Base-by-base conservation (phyloP, 2,797 vertebrate species). In the Orestias chungarensis region DNA sequence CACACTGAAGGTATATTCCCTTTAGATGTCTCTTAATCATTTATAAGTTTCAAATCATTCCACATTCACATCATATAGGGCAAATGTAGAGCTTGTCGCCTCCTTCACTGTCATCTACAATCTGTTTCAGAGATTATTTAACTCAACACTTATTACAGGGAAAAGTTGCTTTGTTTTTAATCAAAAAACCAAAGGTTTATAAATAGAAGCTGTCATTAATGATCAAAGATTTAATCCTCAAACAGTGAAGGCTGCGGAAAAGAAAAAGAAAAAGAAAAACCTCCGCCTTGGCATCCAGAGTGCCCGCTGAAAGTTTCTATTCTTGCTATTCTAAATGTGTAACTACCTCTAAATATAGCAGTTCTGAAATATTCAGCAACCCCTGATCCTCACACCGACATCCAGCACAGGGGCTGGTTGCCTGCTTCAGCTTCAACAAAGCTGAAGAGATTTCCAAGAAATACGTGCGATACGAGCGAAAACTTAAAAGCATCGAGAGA, bases 331-430 rank as follows among this genome's bases (percentile, higher is more conserved):
- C 94, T 94, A 94, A 95, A 94, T 92, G 93, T 93, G 92, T 89
- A 91, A 90, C 86, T 84, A 85, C 70, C 84, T 89, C 93, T 92
- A 94, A 93, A 94, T 93, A 93, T 95, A 95, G 93, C 83, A 89
- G 83, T 91, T 91, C 90, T 95, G 90, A 95, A 95, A 94, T 93
- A 95, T 95, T 95, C 89, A 95, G 86, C 90, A 93, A 90, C 92
- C 89, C 89, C 91, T 79, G 83, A 90, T 93, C 89, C 90, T 90
- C 85, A 84, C 85, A 85, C 88, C 81, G 87, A 88, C 88, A 88
- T 87, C 54, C 70, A 91, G 85, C 65, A 73, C n/a, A 84, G 81
- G 79, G 87, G 85, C 80, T 82, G 84, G 70, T 83, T 91, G 89
- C 82, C 91, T 85, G 81, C 91, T 85, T 87, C 66, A 80, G 85